Evolutionary conservation across 2,888 invertebrate species (phyloP), one percentile per base, ranked within the genome.

Genomic region (Acronicta alni): DNA sequence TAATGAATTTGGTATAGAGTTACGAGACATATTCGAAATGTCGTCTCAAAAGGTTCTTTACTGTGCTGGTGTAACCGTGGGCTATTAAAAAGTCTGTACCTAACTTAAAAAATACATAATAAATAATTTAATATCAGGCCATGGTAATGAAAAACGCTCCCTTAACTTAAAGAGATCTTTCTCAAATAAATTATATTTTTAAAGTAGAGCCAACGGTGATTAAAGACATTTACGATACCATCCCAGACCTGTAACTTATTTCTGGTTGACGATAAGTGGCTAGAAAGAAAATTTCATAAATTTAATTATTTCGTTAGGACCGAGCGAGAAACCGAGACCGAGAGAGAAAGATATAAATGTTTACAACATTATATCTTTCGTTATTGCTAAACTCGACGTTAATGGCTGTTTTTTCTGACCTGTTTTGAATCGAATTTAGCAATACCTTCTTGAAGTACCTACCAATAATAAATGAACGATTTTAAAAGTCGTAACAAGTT

Each of bases 401-500:
- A 57, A 41, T 39, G 17, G 23, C 6, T 30, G 14, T n/a, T 45
- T 57, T 43, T 56, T 54, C 14, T 46, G 46, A 41, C 17, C 39
- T 37, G 20, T 42, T 44, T 18, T 53, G 41, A 45, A 45, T 38
- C 14, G 41, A 41, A 16, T 23, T 12, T 26, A 18, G 4, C 39
- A 30, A 42, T 59, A n/a, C 30, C 4, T 30, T 30, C 38, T 42
- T 60, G 9, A 55, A 53, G 23, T 18, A 45, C 12, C 30, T 30
- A 30, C 20, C 20, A n/a, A n/a, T 30, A 17, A 49, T 17, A 35
- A 35, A 57, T 18, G 39, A 5, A 12, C 26, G 18, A 47, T 39
- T 55, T 44, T 43, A 7, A 55, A 62, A 46, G 38, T 54, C 18
- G 46, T 46, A 63, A 56, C 20, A n/a, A 59, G 45, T 51, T 60